Base-by-base conservation (phyloP, 2,797 vertebrate species). In the Acrossocheilus wenchowensis region DNA sequence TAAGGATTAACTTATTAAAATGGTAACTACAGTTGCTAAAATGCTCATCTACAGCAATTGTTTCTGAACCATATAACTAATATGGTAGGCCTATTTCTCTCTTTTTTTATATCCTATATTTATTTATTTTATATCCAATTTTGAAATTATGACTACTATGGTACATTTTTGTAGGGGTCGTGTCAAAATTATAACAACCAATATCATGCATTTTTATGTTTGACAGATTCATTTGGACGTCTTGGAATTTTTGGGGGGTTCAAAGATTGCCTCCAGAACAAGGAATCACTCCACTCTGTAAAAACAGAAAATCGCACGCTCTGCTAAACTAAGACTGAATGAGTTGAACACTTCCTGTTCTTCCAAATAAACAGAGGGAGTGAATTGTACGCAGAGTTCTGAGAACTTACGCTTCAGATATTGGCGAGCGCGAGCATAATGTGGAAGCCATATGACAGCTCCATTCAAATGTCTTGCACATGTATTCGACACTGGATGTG, bases 361-460 rank as follows among this genome's bases (percentile, higher is more conserved):
- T 64, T 80, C 66, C 86, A 74, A 84, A 87, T 84, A 80, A 83
- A 82, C 81, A 87, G 48, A 6, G 52, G n/a, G n/a, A 69, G 54
- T 26, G 84, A 81, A 64, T 72, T 57, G 48, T 68, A 34, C 9
- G 19, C 50, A 64, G 54, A 85, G 64, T 79, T 85, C 66, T 71
- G 39, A 72, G 83, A 79, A 86, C 34, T 50, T 52, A 26, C 6
- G 34, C 68, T 84, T 85, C 86, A 89, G 82, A 66, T 84, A 78
- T 88, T 89, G 87, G 83, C 82, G 60, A 78, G 85, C 62, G 52
- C 4, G 88, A 62, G 88, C 84, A 90, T 92, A 92, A 92, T 93
- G 91, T 93, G 90, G 90, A 90, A 91, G 89, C 90, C 91, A 92
- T 90, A 89, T 92, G 92, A 92, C 87, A 80, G 89, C 60, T 91